Evolutionary conservation across 2,888 invertebrate species (phyloP).

Genomic region (Melanargia galathea): DNA sequence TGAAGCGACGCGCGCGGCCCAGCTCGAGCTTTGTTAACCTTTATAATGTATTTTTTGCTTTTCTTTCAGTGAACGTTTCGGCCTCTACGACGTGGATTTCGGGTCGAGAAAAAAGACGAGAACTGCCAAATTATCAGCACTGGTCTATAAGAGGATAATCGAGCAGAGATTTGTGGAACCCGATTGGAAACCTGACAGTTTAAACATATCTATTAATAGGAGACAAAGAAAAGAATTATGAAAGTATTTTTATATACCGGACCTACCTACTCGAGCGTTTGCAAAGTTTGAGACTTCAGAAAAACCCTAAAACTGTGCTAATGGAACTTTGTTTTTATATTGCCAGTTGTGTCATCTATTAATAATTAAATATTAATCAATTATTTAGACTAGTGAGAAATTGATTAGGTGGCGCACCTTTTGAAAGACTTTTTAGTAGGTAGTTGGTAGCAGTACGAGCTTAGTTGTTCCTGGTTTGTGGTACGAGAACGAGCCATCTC

Average conservation of each 20-base stretch:
- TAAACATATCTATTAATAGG: constrained; percentile 56
- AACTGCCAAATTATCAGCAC: constrained; percentile 83
- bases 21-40: no score
- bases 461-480: no score
- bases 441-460: no score
- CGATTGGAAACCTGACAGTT: constrained; percentile 52
- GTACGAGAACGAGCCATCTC: constrained; percentile 9
- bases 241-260: constrained; percentile 5
- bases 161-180: constrained; percentile 55
- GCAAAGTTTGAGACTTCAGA: no score
- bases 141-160: constrained; percentile 74
- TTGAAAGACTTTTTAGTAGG: no score
- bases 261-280: not conserved
- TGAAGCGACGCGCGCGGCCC: no score
- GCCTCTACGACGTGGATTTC: constrained; percentile 86
- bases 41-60: not conserved
- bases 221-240: constrained; percentile 50
- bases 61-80: constrained; percentile 81
- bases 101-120: constrained; percentile 81
- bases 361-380: not conserved
- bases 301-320: no score
- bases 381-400: no score
- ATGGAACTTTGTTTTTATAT: no score
- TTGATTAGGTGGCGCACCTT: no score
- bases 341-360: not conserved